Base-by-base conservation (phyloP, 2,888 invertebrate genomes). In the Marronus borbonicus region DNA sequence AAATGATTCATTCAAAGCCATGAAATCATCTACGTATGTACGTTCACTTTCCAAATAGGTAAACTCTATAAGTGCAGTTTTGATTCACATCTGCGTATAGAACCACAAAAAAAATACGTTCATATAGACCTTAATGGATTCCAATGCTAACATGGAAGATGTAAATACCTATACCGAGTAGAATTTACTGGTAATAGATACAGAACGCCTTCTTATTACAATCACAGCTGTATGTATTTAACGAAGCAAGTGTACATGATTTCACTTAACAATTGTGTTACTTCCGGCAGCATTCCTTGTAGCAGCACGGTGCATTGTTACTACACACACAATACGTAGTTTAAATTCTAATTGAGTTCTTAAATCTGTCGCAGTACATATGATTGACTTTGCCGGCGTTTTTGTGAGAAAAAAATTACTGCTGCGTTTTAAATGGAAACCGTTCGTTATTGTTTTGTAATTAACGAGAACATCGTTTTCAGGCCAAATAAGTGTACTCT, bases 191-290 rank as follows among this genome's bases (percentile, higher is more conserved):
- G 4, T 72, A 39, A 58, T 58, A 72, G 8, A 72, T 39, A 58
- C 36, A 58, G 58, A 72, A 36, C 58, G 39, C 72, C 44, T 60
- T 44, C 58, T 12, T 58, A 72, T 58, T 70, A 55, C 24, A 28
- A 58, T 58, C 36, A 58, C 72, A 58, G 39, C 39, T 72, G 72
- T 39, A 72, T 39, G 58, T 58, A 72, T 58, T 72, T 72, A 58
- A 72, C 58, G 58, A 58, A 72, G 72, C 58, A 58, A 72, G 58
- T 36, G 31, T 72, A 72, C 72, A 72, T 72, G 72, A 72, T 72
- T 72, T 72, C 72, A 72, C 72, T 72, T 58, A 58, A 58, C 72
- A 72, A 72, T 72, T 58, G 72, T 72, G 72, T 72, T 72, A 72
- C 72, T 72, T 72, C 72, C 72, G 72, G 72, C 72, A 72, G 72